Evolutionary conservation across 2,113 vertebrate genomes (phyloP).

Genomic region (Psammodynastes pulverulentus): DNA sequence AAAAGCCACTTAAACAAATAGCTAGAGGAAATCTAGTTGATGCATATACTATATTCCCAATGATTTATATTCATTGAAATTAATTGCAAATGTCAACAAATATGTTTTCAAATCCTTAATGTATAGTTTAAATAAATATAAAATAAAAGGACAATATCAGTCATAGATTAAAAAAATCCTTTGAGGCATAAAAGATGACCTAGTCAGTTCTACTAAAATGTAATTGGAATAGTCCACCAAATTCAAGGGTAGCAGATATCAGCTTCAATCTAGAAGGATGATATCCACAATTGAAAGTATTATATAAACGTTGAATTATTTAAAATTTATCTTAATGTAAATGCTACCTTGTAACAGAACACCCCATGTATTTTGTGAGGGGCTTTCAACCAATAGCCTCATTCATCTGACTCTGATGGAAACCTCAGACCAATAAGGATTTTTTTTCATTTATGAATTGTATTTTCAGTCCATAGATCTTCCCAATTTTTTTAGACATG

Average conservation of each 20-base stretch:
- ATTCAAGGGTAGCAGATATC: conserved; percentile 36
- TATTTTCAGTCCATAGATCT: neutral
- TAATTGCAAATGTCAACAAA: conserved; percentile 47
- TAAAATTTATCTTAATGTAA: conserved; percentile 16
- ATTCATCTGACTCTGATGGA: neutral
- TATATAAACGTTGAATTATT: neutral
- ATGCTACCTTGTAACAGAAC: neutral
- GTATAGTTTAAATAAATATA: conserved; percentile 54
- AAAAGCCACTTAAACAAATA: conserved; percentile 60
- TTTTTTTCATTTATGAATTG: neutral
- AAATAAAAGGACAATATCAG: conserved; percentile 35
- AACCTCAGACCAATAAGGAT: neutral
- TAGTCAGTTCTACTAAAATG: conserved; percentile 6
- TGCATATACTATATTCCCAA: conserved; percentile 52
- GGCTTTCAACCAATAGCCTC: neutral
- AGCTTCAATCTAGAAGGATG: conserved; percentile 16
- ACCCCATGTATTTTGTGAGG: neutral
- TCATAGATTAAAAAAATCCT: conserved; percentile 32
- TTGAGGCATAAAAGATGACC: conserved; percentile 24
- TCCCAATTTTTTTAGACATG: neutral
- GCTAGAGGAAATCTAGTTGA: conserved; percentile 55
- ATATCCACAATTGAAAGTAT: conserved; percentile 30
- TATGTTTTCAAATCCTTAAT: conserved; percentile 48
- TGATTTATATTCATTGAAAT: conserved; percentile 51
- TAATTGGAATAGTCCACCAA: conserved; percentile 37